Conservation (phyloP, 2,797 vertebrate species). For the Anas capensis region DNA sequence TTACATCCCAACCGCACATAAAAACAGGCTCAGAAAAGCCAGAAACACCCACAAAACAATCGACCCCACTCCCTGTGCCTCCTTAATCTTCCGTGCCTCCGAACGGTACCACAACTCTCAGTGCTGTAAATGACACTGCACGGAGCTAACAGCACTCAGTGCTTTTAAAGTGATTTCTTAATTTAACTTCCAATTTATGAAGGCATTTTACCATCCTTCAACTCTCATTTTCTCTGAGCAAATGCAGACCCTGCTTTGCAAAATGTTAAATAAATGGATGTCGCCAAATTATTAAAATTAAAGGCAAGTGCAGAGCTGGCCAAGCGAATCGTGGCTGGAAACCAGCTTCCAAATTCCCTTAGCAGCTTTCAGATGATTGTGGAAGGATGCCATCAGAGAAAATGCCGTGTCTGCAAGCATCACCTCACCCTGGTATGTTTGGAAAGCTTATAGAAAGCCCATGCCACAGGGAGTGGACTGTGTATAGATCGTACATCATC, state of each 20-base stretch:
- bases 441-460: background rate
- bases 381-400: background rate
- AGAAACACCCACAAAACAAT: background rate
- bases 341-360: constrained; percentile 41
- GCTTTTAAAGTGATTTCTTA: background rate
- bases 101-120: background rate
- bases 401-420: constrained; percentile 4
- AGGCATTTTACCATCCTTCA: constrained; percentile 58
- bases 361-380: constrained; percentile 33
- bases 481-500: background rate
- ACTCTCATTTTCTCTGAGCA: constrained; percentile 54
- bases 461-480: background rate
- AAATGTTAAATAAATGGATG: constrained; percentile 14
- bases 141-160: background rate
- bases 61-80: background rate
- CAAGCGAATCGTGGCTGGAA: constrained; percentile 37
- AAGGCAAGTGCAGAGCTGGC: constrained; percentile 44
- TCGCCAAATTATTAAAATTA: constrained; percentile 59
- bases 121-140: background rate
- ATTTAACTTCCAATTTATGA: constrained; percentile 42
- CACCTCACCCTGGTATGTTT: constrained; percentile 32
- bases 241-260: background rate
- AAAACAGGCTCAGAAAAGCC: background rate
- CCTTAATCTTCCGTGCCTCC: background rate
- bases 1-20: background rate